Evolutionary conservation across 1,140 invertebrate genomes (phyloP), one percentile per base, ranked within the genome.

Genomic region (Oedothorax gibbosus): DNA sequence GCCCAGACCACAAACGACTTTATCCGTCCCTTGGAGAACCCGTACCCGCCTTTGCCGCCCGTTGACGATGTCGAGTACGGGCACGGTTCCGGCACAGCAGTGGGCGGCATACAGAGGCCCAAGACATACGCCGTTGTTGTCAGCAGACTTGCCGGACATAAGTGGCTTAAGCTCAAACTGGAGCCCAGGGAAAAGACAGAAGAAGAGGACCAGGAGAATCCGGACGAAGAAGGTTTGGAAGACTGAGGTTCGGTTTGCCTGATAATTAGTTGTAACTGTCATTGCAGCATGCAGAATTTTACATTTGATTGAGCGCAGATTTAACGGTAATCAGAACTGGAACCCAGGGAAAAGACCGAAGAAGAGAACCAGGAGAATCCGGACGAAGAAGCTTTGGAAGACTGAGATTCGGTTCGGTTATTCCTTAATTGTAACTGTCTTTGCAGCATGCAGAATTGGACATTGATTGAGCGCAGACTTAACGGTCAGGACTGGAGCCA

Each of bases 61-160:
- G 83, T 85, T 18, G 83, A 85, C 73, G 83, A 85, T 9, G 75
- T 77, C 7, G 81, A 84, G 50, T 84, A 84, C 57, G 81, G 81
- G 0, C 83, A 72, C n/a, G 83, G 73, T 21, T 21, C 64, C 8
- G 54, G 15, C 0, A 10, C 60, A 2, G 49, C 62, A 10, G 51
- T 49, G 14, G 15, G 21, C 3, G 75, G 54, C 18, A 69, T 85
- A 35, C 64, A 73, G 0, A 57, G 83, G 20, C 83, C 83, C 18
- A 85, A 78, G 53, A 85, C 83, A 7, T 85, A 85, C 15, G 83
- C 83, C 0, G 83, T 85, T 9, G 83, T 85, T 7, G 73, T 85
- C n/a, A 85, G 83, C 50, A 66, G 83, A 35, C 54, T 85, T 6
- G 83, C 83, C 50, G 83, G 83, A 54, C 83, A 85, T 20, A 57